Evolutionary conservation across 2,113 vertebrate genomes (phyloP), one percentile per base, ranked within the genome.

Genomic region (Ammodytes marinus): DNA sequence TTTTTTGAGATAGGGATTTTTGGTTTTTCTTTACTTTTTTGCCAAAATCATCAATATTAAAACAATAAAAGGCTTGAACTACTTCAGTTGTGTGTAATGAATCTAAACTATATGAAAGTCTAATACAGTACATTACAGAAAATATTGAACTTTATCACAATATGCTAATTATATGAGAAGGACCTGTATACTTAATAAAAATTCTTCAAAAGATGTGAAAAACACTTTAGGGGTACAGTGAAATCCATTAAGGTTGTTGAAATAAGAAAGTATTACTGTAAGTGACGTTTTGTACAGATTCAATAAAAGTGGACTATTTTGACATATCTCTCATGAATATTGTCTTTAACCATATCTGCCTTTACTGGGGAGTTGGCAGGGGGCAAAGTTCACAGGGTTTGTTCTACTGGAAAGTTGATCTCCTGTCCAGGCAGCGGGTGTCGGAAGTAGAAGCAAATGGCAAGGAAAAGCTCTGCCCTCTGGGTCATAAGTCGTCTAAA

Each of bases 401-500:
- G 37, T 4, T 64, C 67, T 76, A 57, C 64, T 82, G 78, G 89
- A 87, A 85, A 85, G 65, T 69, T 60, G 79, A 90, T 84, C 69
- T 66, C 10, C 3, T 53, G 53, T 27, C 77, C 55, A 80, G 70
- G 60, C 74, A 76, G 71, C 14, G 53, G 66, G 60, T 90, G 77
- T 75, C 14, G 68, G 72, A 93, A 91, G 90, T 91, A 73, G 45
- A 37, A 71, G 43, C 59, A 88, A 87, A 89, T 82, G 72, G 76
- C 60, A 77, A 49, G 50, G 69, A 77, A 80, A 67, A 17, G 80
- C 52, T 76, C 80, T 93, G 83, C 59, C 69, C 85, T 80, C 37
- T 70, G 45, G 88, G 83, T 85, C 87, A 83, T n/a, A 80, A 82
- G 84, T 93, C 88, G 73, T 74, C 79, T 75, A 75, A 57, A 84